Conservation (phyloP, 2,888 invertebrate species). For the Crepidodera aurea region DNA sequence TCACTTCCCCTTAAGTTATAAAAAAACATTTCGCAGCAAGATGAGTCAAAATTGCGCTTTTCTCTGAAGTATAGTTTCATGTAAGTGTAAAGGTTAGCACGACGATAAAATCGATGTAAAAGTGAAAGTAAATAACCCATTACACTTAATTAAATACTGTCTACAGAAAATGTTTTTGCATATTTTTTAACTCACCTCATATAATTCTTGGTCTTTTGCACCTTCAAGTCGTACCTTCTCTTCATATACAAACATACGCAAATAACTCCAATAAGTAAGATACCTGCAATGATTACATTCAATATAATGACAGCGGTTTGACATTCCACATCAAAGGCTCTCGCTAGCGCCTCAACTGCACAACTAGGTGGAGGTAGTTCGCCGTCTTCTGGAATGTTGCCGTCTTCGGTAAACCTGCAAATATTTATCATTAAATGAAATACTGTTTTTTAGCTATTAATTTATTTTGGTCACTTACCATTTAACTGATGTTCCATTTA, state of each 20-base stretch:
- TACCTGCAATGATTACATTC: slow-evolving; percentile 68
- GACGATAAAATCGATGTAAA: too few relatives aligned
- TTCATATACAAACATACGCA: slow-evolving; percentile 66
- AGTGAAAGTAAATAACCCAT: too few relatives aligned
- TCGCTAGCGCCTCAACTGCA: slow-evolving; percentile 73
- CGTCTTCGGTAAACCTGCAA: slow-evolving; percentile 73
- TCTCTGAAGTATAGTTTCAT: too few relatives aligned
- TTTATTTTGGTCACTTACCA: slow-evolving; percentile 4
- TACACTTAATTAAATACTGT: too few relatives aligned
- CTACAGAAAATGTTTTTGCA: too few relatives aligned
- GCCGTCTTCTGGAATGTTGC: slow-evolving; percentile 74
- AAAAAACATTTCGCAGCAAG: too few relatives aligned
- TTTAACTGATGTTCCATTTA: slow-evolving; percentile 66
- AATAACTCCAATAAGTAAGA: slow-evolving; percentile 66
- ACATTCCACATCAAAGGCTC: slow-evolving; percentile 74
- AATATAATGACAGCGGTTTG: slow-evolving; percentile 75
- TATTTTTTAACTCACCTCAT: slow-evolving; percentile 67
- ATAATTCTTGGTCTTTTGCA: slow-evolving; percentile 71
- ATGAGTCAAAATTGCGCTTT: too few relatives aligned
- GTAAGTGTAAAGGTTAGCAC: too few relatives aligned
- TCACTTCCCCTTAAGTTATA: too few relatives aligned
- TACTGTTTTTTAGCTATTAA: too few relatives aligned
- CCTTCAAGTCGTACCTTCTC: slow-evolving; percentile 74
- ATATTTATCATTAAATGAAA: too few relatives aligned
- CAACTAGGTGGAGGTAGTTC: slow-evolving; percentile 68